phyloP scores from a whole-genome alignment of 1,140 invertebrate genomes.

The Neotoxoptera formosana region DNA sequence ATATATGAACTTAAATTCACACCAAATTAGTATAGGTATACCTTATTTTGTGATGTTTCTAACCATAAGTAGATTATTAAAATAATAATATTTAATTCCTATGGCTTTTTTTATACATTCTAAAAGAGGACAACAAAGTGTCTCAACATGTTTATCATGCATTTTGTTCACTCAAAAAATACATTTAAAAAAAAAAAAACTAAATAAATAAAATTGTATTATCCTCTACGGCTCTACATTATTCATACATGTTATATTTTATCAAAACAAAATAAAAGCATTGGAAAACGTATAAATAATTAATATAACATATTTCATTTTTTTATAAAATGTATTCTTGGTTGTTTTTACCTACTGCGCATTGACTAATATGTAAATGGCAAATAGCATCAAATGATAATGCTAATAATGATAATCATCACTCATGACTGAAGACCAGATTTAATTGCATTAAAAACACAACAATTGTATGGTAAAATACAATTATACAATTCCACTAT shows the following conservation, averaged over 20 bases:
- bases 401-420: too few species aligned
- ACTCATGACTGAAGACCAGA: too few species aligned
- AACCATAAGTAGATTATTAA: not conserved
- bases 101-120: not conserved
- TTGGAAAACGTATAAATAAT: not conserved
- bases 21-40: not conserved
- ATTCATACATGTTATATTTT: not conserved
- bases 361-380: too few species aligned
- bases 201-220: not conserved
- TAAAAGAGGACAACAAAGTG: not conserved
- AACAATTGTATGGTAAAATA: too few species aligned
- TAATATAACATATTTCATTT: too few species aligned
- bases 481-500: too few species aligned
- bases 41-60: not conserved
- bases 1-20: slow-evolving; percentile 19
- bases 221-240: not conserved
- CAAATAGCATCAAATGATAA: too few species aligned
- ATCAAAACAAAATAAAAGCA: not conserved
- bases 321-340: too few species aligned
- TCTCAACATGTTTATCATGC: not conserved
- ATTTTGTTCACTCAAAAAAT: not conserved
- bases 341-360: too few species aligned
- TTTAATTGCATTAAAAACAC: too few species aligned
- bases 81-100: not conserved
- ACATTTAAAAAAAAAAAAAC: not conserved